Base-by-base conservation (phyloP, 2,888 invertebrate species). In the Didymodactylos carnosus region DNA sequence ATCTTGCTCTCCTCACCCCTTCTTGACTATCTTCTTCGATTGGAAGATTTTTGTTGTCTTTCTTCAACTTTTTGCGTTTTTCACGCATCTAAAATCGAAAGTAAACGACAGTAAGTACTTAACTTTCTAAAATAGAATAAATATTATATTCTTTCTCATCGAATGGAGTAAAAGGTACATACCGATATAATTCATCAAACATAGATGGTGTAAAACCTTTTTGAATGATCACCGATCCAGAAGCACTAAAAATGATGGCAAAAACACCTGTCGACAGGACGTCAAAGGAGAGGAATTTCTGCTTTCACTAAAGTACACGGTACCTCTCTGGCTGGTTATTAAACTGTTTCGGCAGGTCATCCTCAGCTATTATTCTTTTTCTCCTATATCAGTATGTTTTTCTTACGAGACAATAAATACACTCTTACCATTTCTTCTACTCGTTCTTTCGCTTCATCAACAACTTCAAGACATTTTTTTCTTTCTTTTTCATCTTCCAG, bases 401-500 rank as follows among this genome's bases (percentile, higher is more conserved):
- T 71, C 11, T 23, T 43, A 27, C n/a, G n/a, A n/a, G n/a, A n/a
- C n/a, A n/a, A n/a, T n/a, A n/a, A 43, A 39, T 0, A 5, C 0
- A 29, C 19, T 35, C 51, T 72, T 39, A 49, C 51, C 39, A 53
- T 49, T 70, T 27, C 39, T 2, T 72, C 70, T 16, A 76, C 72
- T 23, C 69, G 51, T 70, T 75, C 75, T 19, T 70, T 40, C 19
- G 97, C 98, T 83, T 99, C 98, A 81, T 94, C 92, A 77, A 97
- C 93, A 77, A 98, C 90, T 79, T 94, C 94, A 84, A 94, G 86
- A 82, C 97, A 97, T 83, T 91, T 90, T 80, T 91, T 90, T 79
- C 93, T 87, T 0, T 93, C 91, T 76, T 92, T 91, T 79, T 95
- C 95, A 85, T 90, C 91, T 84, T 98, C 95, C 79, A 99, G 84